Evolutionary conservation across 2,888 invertebrate genomes (phyloP).

Genomic region (Cephus rjabovi): DNA sequence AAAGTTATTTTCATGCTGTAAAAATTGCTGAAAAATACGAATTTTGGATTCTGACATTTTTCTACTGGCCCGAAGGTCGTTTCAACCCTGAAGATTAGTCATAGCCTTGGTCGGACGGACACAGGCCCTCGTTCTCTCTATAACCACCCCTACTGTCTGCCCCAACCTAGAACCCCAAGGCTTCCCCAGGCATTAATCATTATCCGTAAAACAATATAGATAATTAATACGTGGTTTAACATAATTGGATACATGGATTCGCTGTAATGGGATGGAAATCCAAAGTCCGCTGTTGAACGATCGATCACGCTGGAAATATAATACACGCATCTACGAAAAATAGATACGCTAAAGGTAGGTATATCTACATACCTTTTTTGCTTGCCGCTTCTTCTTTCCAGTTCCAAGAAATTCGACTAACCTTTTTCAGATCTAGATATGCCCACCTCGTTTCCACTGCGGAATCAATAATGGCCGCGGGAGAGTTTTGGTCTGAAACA

Average conservation of each 20-base stretch:
- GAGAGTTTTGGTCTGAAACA: background rate
- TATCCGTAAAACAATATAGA: slow-evolving; percentile 52
- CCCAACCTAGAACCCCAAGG: slow-evolving; percentile 7
- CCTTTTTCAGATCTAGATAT: background rate
- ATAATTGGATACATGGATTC: slow-evolving; percentile 48
- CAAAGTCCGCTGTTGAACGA: slow-evolving; percentile 39
- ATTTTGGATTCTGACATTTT: background rate
- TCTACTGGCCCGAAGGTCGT: background rate
- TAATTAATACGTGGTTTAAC: slow-evolving; percentile 57
- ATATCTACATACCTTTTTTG: background rate
- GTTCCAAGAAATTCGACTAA: background rate
- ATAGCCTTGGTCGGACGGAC: slow-evolving; percentile 13
- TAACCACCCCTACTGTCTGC: slow-evolving; percentile 11
- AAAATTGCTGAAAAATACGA: background rate
- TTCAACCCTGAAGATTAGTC: slow-evolving; percentile 10
- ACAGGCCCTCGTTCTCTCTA: background rate
- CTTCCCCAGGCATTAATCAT: slow-evolving; percentile 46
- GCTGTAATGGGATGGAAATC: slow-evolving; percentile 43
- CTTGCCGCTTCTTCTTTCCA: background rate
- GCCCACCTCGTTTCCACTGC: background rate
- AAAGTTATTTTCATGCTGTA: background rate
- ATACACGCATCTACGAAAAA: slow-evolving; percentile 4
- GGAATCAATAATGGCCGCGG: background rate
- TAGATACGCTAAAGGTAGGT: background rate
- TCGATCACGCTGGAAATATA: slow-evolving; percentile 44